Conservation (phyloP, 2,113 vertebrate genomes). For the Sclerurus mexicanus region DNA sequence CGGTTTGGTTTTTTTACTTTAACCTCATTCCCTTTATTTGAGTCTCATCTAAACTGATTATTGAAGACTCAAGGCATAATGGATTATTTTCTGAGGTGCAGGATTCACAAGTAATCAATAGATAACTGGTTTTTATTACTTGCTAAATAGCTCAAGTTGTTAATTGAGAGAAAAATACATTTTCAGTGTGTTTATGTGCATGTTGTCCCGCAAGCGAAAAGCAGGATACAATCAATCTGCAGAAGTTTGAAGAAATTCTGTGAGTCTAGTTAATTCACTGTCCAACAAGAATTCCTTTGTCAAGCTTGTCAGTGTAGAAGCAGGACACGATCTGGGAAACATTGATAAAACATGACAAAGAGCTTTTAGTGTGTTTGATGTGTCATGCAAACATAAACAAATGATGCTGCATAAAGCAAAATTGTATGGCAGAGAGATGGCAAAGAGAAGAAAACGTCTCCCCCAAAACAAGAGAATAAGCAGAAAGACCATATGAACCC, state of each 20-base stretch:
- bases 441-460: neutral
- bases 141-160: neutral
- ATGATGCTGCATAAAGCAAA: neutral
- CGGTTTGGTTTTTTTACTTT: neutral
- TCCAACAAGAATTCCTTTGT: neutral
- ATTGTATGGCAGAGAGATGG: neutral
- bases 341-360: slow-evolving; percentile 34
- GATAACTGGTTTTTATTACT: neutral
- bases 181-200: neutral
- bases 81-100: neutral
- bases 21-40: neutral
- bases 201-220: neutral
- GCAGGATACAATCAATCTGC: neutral
- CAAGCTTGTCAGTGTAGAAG: neutral
- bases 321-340: neutral
- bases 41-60: neutral
- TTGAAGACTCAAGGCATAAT: neutral
- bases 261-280: neutral
- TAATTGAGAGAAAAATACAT: neutral
- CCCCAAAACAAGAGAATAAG: neutral
- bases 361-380: slow-evolving; percentile 11
- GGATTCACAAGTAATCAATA: neutral
- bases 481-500: neutral
- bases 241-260: neutral
- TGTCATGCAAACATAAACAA: slow-evolving; percentile 5